Base-by-base conservation (phyloP, 2,797 vertebrate genomes). In the Argyrosomus regius region DNA sequence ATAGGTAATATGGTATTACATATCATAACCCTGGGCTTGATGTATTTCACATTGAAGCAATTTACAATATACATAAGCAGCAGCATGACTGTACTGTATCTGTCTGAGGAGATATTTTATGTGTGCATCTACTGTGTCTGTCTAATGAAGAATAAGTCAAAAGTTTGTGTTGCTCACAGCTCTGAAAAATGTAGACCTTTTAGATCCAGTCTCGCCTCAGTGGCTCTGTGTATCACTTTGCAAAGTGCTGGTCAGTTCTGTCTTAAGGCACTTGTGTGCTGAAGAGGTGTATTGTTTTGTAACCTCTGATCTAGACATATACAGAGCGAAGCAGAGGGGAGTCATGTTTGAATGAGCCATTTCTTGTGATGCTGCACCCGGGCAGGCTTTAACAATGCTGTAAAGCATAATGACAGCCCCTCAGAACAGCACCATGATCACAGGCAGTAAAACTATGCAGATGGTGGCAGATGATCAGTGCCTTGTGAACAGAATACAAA, bases 361-460 rank as follows among this genome's bases (percentile, higher is more conserved):
- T 90, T 87, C 82, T 91, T 87, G 66, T 87, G 85, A 86, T 77
- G 83, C 88, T 75, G 89, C 88, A 88, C 85, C 88, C 83, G 77
- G 90, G 83, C 87, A 83, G 85, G 80, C 91, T 93, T 94, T 93
- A 95, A 95, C 92, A 91, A 91, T 88, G 93, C 92, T 84, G 92
- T 94, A 94, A 95, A 95, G 90, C 89, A 89, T 92, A 85, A 92
- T 92, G 94, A 95, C 94, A 93, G 85, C 86, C 91, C 89, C 93
- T 94, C 92, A 88, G 91, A 94, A 93, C 91, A 89, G 83, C 88
- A 58, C 85, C 82, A 91, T 95, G 91, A 95, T 95, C 95, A 94
- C 91, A 92, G 91, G 93, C 93, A 92, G 91, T 94, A 94, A 93
- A 94, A 92, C 91, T 91, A 91, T 95, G 94, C 94, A 96, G 95